These are phyloP conservation scores for Calliopsis andreniformis DNA, from an alignment of 1,140 invertebrate genomes.

Conservation along the genomic window DNA sequence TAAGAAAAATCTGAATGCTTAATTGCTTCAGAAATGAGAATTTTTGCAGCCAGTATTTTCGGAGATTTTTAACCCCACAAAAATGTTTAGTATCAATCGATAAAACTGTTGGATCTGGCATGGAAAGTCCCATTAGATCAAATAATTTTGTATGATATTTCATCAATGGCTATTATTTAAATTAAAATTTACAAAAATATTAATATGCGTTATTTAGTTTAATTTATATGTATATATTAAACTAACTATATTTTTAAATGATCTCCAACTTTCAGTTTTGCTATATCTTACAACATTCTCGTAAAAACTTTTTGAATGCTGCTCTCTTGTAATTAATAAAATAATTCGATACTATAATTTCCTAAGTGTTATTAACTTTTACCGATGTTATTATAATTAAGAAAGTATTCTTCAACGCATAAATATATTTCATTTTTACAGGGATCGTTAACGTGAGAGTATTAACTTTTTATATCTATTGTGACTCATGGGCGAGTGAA, in stretches of 20 bases:
- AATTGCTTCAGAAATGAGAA: too few species aligned
- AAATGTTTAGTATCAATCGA: too few species aligned
- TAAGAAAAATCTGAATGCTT: too few species aligned
- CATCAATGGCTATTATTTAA: neutral
- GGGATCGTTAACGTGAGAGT: neutral
- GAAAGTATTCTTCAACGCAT: constrained; percentile 8
- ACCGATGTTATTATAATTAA: neutral
- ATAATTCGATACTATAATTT: constrained; percentile 1
- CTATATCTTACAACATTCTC: neutral
- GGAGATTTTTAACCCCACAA: too few species aligned
- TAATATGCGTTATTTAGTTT: constrained; percentile 1
- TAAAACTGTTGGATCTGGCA: too few species aligned
- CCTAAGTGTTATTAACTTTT: constrained; percentile 1
- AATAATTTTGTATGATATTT: constrained; percentile 12
- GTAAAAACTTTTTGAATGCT: neutral
- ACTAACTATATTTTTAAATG: neutral
- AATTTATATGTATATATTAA: neutral
- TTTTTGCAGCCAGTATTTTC: too few species aligned
- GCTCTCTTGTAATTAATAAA: neutral
- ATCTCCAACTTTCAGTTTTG: neutral
- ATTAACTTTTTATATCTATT: neutral
- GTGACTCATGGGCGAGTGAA: constrained; percentile 1
- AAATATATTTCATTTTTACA: constrained; percentile 13
- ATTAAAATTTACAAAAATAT: constrained; percentile 38
- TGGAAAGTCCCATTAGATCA: too few species aligned